Conservation (phyloP, 2,797 vertebrate genomes). For the Parauchenoglanis punctatus region DNA sequence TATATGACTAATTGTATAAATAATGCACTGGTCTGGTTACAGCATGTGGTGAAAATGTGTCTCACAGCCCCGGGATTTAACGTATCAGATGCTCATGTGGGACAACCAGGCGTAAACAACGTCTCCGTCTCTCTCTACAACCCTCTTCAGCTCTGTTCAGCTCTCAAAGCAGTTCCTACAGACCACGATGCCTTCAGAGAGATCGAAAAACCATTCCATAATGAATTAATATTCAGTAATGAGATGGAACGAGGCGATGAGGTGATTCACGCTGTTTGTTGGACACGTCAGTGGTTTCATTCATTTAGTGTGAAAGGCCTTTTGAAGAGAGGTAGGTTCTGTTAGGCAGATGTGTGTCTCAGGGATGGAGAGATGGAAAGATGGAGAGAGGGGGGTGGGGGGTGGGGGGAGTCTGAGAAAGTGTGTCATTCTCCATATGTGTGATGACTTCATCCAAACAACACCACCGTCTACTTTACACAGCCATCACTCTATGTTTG, state of each 20-base stretch:
- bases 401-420: conserved; percentile 24
- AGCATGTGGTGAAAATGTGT: background rate
- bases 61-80: background rate
- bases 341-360: conserved; percentile 17
- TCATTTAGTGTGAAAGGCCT: background rate
- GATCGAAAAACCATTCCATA: background rate
- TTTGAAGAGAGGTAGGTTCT: background rate
- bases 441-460: conserved; percentile 55
- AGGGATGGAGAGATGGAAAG: conserved; percentile 46
- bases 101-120: background rate
- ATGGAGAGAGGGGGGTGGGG: background rate
- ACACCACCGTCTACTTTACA: conserved; percentile 34
- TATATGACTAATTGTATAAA: background rate
- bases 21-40: background rate
- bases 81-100: background rate
- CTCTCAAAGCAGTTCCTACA: background rate
- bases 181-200: background rate
- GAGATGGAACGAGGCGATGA: background rate
- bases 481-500: background rate
- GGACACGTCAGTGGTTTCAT: background rate
- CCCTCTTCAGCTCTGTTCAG: too few species aligned
- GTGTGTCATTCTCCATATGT: conserved; percentile 60
- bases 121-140: background rate
- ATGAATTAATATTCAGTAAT: background rate
- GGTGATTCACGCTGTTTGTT: background rate